Conservation (phyloP, 1,140 invertebrate genomes). For the Drosophila trapezifrons region DNA sequence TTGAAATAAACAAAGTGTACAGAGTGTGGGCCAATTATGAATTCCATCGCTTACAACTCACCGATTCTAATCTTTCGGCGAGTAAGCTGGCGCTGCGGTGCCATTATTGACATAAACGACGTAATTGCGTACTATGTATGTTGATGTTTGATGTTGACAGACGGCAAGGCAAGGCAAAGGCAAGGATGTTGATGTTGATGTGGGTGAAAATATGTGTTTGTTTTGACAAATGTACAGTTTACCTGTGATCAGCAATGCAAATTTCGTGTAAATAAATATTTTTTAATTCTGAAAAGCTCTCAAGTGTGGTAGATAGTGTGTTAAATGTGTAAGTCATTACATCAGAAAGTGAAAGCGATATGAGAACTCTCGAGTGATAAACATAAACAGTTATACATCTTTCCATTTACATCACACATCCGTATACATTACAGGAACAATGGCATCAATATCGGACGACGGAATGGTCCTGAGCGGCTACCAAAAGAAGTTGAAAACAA, state of each 20-base stretch:
- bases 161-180: conserved; percentile 7
- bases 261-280: not conserved
- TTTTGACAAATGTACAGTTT: not conserved
- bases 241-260: not conserved
- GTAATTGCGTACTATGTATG: conserved; percentile 38
- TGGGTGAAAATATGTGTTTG: conserved; percentile 9
- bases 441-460: conserved; percentile 65
- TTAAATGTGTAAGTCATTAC: not conserved
- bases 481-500: conserved; percentile 92
- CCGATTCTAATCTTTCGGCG: conserved; percentile 23
- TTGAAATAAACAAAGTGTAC: conserved; percentile 27
- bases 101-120: conserved; percentile 42
- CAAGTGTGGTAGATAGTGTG: not conserved
- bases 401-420: not conserved
- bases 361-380: not conserved
- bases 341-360: conserved; percentile 8
- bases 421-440: conserved; percentile 28
- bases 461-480: conserved; percentile 86
- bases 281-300: not conserved
- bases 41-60: conserved; percentile 28
- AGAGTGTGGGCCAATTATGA: conserved; percentile 32
- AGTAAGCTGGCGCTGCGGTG: conserved; percentile 17
- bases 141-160: conserved; percentile 39
- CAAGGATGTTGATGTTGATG: conserved; percentile 1
- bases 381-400: conserved; percentile 6